Conservation (phyloP, 2,888 invertebrate genomes). For the Tineola bisselliella region DNA sequence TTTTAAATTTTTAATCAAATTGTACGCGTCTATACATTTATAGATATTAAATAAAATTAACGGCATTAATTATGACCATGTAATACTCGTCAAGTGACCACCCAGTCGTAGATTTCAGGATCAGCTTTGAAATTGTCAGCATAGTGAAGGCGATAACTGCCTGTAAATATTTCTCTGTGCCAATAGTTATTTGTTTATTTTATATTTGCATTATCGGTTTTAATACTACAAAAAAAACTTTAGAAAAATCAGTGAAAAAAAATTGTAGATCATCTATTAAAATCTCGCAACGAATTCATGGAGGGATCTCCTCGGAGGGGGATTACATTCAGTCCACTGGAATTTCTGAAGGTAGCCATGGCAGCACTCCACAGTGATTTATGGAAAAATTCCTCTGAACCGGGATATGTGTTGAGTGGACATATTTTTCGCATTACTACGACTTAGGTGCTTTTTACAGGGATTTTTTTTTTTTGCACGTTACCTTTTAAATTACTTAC, state of each 20-base stretch:
- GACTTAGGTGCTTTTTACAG: slow-evolving; percentile 1
- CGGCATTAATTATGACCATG: too few species aligned
- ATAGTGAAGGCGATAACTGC: too few species aligned
- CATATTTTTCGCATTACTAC: slow-evolving; percentile 45
- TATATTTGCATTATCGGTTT: too few species aligned
- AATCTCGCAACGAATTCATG: background rate
- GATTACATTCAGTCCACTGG: slow-evolving; percentile 7
- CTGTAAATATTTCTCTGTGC: too few species aligned
- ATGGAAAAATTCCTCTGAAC: slow-evolving; percentile 28
- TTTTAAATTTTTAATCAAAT: too few species aligned
- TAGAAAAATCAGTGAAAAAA: background rate
- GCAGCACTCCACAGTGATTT: slow-evolving; percentile 27
- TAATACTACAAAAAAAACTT: too few species aligned
- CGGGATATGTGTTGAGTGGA: slow-evolving; percentile 23
- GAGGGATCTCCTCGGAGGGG: background rate
- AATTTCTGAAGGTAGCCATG: slow-evolving; percentile 8
- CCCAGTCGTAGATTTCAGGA: too few species aligned
- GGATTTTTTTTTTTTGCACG: background rate
- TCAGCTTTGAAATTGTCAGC: too few species aligned
- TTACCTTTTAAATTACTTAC: background rate
- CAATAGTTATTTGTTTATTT: too few species aligned
- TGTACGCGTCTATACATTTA: too few species aligned
- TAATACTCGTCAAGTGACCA: too few species aligned
- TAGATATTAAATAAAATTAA: too few species aligned
- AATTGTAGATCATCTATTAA: background rate